Conservation (phyloP, 2,797 vertebrate genomes). For the Margarornis squamiger region DNA sequence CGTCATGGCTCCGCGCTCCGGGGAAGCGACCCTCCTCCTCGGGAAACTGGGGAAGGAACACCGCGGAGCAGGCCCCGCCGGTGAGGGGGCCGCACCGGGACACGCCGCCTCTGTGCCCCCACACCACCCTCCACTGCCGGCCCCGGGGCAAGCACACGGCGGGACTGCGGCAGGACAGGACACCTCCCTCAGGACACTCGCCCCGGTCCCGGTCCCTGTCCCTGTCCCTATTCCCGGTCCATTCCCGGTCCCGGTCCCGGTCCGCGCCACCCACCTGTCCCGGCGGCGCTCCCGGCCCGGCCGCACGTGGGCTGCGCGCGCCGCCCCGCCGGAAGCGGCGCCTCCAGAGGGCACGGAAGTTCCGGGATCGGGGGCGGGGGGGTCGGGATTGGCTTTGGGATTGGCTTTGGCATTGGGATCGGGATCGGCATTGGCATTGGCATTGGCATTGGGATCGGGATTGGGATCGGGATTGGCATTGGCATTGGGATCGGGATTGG, state of each 20-base stretch:
- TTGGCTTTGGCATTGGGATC: too few species aligned
- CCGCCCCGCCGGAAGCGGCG: constrained; percentile 15
- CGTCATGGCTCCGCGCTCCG: constrained; percentile 79
- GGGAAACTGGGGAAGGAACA: neutral
- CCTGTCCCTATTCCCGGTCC: too few species aligned
- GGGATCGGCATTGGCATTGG: too few species aligned
- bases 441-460: too few species aligned
- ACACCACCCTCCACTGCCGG: too few species aligned
- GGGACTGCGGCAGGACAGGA: too few species aligned
- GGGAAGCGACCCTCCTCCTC: neutral
- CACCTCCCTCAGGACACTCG: neutral
- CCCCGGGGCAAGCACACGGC: too few species aligned
- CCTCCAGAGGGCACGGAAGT: neutral
- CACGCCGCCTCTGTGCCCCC: too few species aligned
- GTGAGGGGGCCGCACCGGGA: neutral
- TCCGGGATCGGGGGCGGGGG: too few species aligned
- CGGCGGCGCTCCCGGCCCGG: neutral
- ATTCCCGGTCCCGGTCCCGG: neutral
- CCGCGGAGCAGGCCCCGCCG: neutral
- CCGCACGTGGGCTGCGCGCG: neutral
- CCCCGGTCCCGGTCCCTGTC: neutral
- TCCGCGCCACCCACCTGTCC: neutral
- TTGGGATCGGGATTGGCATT: too few species aligned
- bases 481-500: too few species aligned
- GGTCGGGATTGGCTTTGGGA: too few species aligned